These are phyloP conservation scores for Heteronetta atricapilla DNA, from an alignment of 2,113 vertebrate genomes.

Conservation along the genomic window DNA sequence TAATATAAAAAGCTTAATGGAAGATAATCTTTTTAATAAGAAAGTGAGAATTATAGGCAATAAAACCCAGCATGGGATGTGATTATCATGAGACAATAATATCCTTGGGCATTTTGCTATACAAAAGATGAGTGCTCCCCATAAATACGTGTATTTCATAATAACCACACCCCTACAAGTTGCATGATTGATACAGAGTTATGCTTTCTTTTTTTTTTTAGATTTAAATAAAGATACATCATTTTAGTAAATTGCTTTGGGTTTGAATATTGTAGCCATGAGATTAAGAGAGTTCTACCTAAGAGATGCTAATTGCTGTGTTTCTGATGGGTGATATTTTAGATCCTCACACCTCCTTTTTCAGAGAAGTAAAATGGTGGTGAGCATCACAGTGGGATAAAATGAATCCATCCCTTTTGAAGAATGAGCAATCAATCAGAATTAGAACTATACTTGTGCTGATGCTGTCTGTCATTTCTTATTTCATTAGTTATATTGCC, in stretches of 20 bases:
- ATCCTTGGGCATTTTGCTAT: conserved; percentile 2
- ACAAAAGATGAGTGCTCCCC: not conserved
- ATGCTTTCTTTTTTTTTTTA: not conserved
- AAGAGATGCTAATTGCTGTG: not conserved
- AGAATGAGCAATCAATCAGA: conserved; percentile 14
- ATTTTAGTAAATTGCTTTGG: conserved; percentile 30
- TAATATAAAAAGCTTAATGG: conserved; percentile 53
- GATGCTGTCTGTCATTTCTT: not conserved
- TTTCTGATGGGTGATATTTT: not conserved
- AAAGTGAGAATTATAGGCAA: conserved; percentile 50
- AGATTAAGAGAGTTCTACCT: conserved; percentile 5
- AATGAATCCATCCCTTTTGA: not conserved
- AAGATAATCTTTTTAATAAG: conserved; percentile 55
- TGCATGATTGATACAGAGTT: not conserved
- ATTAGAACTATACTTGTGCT: not conserved
- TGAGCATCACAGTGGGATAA: not conserved
- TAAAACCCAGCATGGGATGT: conserved; percentile 36
- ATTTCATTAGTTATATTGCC: conserved; percentile 1
- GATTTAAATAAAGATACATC: conserved; percentile 32
- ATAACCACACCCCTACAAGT: conserved; percentile 35
- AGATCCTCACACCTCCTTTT: conserved; percentile 1
- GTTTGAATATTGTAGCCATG: not conserved
- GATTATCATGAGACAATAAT: conserved; percentile 48
- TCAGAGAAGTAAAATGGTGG: not conserved
- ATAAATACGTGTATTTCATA: conserved; percentile 18